phyloP scores from a whole-genome alignment of 2,888 invertebrate species.

The Plebejus argus region DNA sequence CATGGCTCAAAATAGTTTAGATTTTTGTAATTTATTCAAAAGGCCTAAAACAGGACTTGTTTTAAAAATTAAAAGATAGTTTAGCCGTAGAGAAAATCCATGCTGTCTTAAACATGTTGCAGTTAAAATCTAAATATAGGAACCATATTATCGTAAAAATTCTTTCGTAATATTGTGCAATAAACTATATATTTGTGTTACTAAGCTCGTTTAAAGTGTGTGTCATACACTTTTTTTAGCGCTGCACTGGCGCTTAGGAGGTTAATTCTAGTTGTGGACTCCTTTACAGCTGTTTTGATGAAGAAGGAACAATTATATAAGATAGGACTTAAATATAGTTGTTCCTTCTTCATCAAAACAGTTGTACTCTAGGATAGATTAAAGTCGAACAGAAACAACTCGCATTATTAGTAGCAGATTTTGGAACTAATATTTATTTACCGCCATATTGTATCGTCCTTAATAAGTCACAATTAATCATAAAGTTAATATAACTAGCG shows the following conservation, averaged over 20 bases:
- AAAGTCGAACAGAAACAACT: no score
- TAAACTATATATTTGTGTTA: background rate
- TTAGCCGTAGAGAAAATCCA: background rate
- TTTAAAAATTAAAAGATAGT: background rate
- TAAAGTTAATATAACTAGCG: no score
- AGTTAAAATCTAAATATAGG: slow-evolving; percentile 13
- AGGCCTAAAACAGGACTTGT: background rate
- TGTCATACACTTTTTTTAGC: slow-evolving; percentile 12
- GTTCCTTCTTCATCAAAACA: no score
- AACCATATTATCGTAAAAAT: background rate
- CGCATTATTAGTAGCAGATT: no score
- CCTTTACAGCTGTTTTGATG: background rate
- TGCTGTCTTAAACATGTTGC: background rate
- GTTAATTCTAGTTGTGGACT: background rate
- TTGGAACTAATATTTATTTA: no score
- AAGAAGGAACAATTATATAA: no score
- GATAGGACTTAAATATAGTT: no score
- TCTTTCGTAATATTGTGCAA: slow-evolving; percentile 26
- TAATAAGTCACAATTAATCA: no score
- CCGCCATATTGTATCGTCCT: no score
- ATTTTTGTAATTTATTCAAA: background rate
- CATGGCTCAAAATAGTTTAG: background rate
- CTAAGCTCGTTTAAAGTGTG: background rate
- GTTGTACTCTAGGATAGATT: no score
- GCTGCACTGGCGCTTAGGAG: background rate